Evolutionary conservation across 2,113 vertebrate species (phyloP).

Genomic region (Euleptes europaea): DNA sequence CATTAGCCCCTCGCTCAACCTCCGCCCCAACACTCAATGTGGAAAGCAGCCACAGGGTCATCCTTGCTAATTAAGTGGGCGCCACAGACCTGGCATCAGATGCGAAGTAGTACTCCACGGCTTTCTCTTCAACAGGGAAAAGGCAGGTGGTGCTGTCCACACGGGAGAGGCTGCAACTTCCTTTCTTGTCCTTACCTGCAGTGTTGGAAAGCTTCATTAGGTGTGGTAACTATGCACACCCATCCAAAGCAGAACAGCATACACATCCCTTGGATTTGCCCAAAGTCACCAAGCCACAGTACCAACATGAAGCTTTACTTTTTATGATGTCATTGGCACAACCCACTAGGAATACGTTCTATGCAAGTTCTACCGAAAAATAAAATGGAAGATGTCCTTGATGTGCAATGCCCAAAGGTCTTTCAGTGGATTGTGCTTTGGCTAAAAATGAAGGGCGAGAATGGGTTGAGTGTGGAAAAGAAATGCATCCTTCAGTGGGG

Average conservation of each 20-base stretch:
- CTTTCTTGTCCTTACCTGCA: constrained; percentile 91
- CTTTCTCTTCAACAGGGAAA: constrained; percentile 94
- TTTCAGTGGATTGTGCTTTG: neutral
- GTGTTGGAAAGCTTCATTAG: neutral
- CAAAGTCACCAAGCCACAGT: constrained; percentile 18
- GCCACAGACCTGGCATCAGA: constrained; percentile 91
- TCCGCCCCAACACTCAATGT: neutral
- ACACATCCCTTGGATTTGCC: neutral
- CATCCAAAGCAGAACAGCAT: neutral
- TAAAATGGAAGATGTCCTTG: neutral
- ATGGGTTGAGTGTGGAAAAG: no score
- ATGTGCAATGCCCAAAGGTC: neutral
- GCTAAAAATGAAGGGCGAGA: neutral
- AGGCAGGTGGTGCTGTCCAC: constrained; percentile 93
- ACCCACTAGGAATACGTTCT: neutral
- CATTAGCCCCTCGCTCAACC: neutral
- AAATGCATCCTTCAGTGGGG: no score
- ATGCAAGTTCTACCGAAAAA: neutral
- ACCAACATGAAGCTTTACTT: constrained; percentile 71
- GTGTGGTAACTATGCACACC: rapidly evolving
- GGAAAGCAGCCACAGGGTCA: neutral
- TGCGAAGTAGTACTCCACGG: constrained; percentile 97
- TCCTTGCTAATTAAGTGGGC: rapidly evolving
- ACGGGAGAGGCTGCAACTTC: constrained; percentile 83
- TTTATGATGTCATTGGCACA: neutral